These are phyloP conservation scores for Mechanitis messenoides DNA, from an alignment of 2,888 invertebrate genomes.

Conservation along the genomic window DNA sequence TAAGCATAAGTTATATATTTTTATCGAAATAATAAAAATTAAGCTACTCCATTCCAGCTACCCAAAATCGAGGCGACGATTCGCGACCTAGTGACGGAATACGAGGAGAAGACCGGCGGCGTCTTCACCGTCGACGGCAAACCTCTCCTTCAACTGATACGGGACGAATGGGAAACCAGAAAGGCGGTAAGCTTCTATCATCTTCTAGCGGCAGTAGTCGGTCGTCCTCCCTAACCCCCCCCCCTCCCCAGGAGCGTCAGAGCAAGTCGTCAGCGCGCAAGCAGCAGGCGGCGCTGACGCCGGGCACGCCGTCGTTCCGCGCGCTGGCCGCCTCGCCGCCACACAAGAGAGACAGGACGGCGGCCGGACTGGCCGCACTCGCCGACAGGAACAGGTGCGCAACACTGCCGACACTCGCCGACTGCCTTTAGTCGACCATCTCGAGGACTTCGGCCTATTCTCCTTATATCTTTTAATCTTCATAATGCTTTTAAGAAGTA, in stretches of 20 bases:
- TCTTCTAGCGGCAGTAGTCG: no score
- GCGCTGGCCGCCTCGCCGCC: conserved; percentile 64
- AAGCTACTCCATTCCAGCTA: conserved; percentile 56
- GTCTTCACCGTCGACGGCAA: conserved; percentile 80
- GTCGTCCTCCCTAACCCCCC: no score
- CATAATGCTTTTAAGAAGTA: no score
- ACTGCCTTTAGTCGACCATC: no score
- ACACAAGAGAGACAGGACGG: conserved; percentile 67
- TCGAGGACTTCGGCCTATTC: not conserved
- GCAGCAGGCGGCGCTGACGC: conserved; percentile 65
- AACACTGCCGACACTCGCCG: not conserved
- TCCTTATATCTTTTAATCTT: no score
- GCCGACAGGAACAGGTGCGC: conserved; percentile 53
- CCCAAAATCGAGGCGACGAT: conserved; percentile 85
- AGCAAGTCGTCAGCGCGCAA: conserved; percentile 73
- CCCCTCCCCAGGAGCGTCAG: conserved; percentile 58
- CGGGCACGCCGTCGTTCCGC: conserved; percentile 53
- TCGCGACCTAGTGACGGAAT: conserved; percentile 70
- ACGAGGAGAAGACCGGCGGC: conserved; percentile 69
- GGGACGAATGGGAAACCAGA: conserved; percentile 78
- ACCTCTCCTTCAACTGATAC: conserved; percentile 78
- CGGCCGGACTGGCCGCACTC: conserved; percentile 55
- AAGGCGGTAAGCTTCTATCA: conserved; percentile 63
- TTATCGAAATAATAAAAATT: no score
- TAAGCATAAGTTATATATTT: no score